phyloP scores from a whole-genome alignment of 2,888 invertebrate genomes.

The Leucania comma region DNA sequence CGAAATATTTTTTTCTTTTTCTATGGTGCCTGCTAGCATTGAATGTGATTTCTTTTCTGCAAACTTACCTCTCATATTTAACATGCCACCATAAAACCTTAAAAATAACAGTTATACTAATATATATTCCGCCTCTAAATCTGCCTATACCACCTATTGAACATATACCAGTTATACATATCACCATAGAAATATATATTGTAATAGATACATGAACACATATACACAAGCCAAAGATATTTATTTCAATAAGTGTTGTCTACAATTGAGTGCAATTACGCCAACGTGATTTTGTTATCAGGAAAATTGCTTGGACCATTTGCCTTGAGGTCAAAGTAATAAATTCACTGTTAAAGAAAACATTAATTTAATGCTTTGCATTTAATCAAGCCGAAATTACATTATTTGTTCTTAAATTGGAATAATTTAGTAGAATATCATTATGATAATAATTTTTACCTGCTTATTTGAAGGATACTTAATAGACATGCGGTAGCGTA shows the following conservation, averaged over 20 bases:
- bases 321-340: constrained; percentile 53
- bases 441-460: neutral
- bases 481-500: no score
- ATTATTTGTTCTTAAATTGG: neutral
- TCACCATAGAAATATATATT: neutral
- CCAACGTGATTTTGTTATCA: constrained; percentile 56
- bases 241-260: constrained; percentile 42
- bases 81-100: neutral
- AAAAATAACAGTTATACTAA: constrained; percentile 3
- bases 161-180: no score
- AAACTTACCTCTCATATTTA: constrained; percentile 29
- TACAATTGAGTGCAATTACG: constrained; percentile 53
- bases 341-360: constrained; percentile 38
- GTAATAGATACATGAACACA: no score
- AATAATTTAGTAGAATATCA: neutral
- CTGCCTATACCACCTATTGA: neutral
- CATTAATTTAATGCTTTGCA: constrained; percentile 22
- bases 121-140: constrained; percentile 21
- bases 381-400: constrained; percentile 5
- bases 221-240: constrained; percentile 34
- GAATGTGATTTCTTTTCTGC: constrained; percentile 19
- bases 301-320: constrained; percentile 45
- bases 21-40: neutral
- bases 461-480: no score
- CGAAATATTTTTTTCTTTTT: neutral